Evolutionary conservation across 53 echinoderm and acorn worm species (phyloP), one percentile per base, ranked within the genome.

Genomic region (Glandiceps talaboti): DNA sequence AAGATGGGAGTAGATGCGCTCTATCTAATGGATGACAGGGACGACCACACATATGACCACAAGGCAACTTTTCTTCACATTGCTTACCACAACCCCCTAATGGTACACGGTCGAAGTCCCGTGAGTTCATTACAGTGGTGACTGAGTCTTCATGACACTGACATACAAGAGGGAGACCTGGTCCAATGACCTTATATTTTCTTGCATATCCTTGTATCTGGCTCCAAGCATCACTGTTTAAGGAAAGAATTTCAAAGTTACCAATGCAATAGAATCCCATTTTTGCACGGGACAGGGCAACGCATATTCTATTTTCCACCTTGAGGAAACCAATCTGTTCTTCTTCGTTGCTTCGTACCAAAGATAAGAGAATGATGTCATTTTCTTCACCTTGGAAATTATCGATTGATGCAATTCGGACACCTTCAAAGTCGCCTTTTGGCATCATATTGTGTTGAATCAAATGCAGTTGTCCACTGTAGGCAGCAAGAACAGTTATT

Each of bases 311-410:
- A 29, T 80, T 87, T 27, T 87, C 81, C 26, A 33, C 76, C 29
- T 87, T 87, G 0, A 87, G 64, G 76, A 84, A 84, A 0, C 90
- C 90, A 20, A 93, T 88, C 20, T 74, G 73, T 1, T 84, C 87
- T 73, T 86, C 83, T 29, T 88, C 83, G 78, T 94, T 94, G 77
- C 90, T 90, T n/a, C 94, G 84, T 14, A 94, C 94, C 30, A 94
- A 79, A 14, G 94, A 94, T 28, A 94, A 25, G 1, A 90, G 81
- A 28, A 94, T 90, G 64, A 94, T 91, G 76, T 94, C 94, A 77
- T 94, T 94, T 29, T 91, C 94, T 78, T 94, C 94, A 30, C 94
- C 94, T 33, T 94, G 94, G 32, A 86, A 94, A 77, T 88, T 94
- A 81, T 94, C 94, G 20, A 94, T 83, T 1, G 86, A 78, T 25